Evolutionary conservation across 2,888 invertebrate species (phyloP).

Genomic region (Thelaira solivaga): DNA sequence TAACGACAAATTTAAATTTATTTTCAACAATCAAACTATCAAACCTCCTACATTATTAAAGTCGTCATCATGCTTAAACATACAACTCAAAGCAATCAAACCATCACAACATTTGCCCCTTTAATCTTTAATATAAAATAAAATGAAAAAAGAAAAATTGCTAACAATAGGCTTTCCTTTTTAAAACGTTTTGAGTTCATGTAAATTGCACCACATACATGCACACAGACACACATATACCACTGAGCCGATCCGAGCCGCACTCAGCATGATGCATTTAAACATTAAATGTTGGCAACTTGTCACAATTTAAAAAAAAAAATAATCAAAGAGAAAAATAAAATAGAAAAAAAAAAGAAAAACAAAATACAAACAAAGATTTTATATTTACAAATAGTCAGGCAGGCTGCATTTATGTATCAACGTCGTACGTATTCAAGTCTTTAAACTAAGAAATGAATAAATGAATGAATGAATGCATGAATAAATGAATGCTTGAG

Average conservation of each 20-base stretch:
- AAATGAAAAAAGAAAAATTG: background rate
- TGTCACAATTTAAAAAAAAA: slow-evolving; percentile 51
- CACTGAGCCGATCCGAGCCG: background rate
- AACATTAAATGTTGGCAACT: slow-evolving; percentile 58
- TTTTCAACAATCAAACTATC: too few relatives aligned
- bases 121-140: slow-evolving; percentile 29
- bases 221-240: background rate
- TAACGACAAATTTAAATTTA: background rate
- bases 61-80: background rate
- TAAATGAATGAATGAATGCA: slow-evolving; percentile 29
- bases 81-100: slow-evolving; percentile 30
- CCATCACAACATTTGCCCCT: slow-evolving; percentile 41
- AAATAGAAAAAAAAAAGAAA: too few relatives aligned
- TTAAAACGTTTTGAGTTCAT: slow-evolving; percentile 33
- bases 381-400: slow-evolving; percentile 3
- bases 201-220: slow-evolving; percentile 40
- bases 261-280: slow-evolving; percentile 51
- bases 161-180: slow-evolving; percentile 41
- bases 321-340: too few relatives aligned
- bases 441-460: slow-evolving; percentile 35
- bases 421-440: slow-evolving; percentile 26
- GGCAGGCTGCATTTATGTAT: slow-evolving; percentile 22
- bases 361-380: background rate
- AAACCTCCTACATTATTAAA: slow-evolving; percentile 31
- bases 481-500: slow-evolving; percentile 39